phyloP scores from a whole-genome alignment of 2,888 invertebrate species.

The Sminthurinus aureus region DNA sequence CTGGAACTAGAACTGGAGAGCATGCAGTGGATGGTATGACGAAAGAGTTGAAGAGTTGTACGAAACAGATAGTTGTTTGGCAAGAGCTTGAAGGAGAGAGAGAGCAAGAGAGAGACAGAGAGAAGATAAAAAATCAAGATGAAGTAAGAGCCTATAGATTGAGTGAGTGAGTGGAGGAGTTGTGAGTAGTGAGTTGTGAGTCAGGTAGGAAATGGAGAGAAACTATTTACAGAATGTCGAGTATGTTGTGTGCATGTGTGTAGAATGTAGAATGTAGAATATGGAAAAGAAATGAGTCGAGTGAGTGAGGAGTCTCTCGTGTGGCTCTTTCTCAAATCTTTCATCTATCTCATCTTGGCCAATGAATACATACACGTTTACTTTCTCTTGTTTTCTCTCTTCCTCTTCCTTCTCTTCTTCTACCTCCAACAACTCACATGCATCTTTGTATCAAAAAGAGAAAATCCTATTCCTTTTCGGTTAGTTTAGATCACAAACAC shows the following conservation, averaged over 20 bases:
- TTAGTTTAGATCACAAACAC: not conserved
- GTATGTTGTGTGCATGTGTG: not conserved
- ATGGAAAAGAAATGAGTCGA: no score
- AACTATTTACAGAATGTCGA: no score
- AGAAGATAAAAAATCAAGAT: no score
- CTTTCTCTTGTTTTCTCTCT: not conserved
- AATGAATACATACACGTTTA: conserved; percentile 16
- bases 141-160: no score
- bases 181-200: not conserved
- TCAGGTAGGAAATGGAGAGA: not conserved
- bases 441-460: no score
- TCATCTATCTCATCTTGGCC: conserved; percentile 33
- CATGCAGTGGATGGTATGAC: no score
- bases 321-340: conserved; percentile 37
- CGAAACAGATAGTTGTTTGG: no score
- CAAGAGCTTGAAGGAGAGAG: no score
- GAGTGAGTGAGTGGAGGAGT: no score
- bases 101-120: no score
- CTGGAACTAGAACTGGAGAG: no score
- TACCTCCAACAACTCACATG: not conserved
- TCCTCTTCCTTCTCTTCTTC: not conserved
- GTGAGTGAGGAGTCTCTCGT: conserved; percentile 18
- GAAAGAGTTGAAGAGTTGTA: no score
- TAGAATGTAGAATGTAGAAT: not conserved
- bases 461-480: not conserved